A percentile compares a stretch with the other conserved stretches of the same genome.
Evolutionary conservation across 1,140 invertebrate genomes (phyloP).

Genomic region (Cephus cinctus): DNA sequence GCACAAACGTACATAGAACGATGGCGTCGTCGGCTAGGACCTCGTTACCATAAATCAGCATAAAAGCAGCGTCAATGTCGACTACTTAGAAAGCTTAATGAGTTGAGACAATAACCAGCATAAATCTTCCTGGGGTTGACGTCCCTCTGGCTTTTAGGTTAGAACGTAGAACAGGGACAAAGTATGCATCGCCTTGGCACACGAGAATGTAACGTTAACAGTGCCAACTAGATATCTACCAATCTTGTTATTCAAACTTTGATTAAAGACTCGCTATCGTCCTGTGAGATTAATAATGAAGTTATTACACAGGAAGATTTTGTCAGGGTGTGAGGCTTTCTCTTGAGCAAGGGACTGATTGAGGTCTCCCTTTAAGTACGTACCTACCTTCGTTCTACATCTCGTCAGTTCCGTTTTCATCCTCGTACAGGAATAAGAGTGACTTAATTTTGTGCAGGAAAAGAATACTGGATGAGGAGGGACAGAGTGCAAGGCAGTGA

Average conservation of each 20-base stretch:
- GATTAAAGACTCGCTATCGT: slow-evolving; percentile 4
- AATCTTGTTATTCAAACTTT: slow-evolving; percentile 8
- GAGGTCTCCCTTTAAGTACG: no score
- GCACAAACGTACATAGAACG: no score
- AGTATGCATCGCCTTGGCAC: neutral
- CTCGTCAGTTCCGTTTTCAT: no score
- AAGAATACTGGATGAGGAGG: no score
- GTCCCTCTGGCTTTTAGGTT: neutral
- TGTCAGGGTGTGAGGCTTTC: no score
- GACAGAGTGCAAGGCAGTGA: no score
- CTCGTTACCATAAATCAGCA: slow-evolving; percentile 23
- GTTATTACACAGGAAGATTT: no score
- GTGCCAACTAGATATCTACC: neutral
- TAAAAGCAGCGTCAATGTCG: slow-evolving; percentile 17
- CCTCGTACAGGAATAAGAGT: no score
- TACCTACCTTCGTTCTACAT: no score
- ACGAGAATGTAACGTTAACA: neutral
- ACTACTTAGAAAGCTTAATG: slow-evolving; percentile 19
- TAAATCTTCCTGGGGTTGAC: slow-evolving; percentile 6
- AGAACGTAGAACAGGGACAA: neutral
- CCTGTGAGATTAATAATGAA: slow-evolving; percentile 4
- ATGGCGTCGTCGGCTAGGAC: neutral
- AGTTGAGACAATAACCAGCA: slow-evolving; percentile 16
- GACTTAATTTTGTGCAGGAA: no score
- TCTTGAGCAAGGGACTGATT: no score